Evolutionary conservation across 2,888 invertebrate species (phyloP), one percentile per base, ranked within the genome.

Genomic region (Dascillus cervinus): DNA sequence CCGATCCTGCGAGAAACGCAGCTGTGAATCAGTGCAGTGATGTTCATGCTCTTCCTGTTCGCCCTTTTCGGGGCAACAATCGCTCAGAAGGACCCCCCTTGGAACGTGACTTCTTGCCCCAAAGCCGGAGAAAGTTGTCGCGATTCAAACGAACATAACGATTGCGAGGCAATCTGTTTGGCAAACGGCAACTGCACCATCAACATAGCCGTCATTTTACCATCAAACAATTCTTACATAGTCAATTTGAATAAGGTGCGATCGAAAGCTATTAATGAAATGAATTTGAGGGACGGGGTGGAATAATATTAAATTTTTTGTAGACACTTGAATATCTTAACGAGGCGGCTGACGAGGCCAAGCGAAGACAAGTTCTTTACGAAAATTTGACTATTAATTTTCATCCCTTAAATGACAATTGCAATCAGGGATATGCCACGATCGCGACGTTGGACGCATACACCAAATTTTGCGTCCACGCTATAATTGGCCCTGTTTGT

Each of bases 401-500:
- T 69, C 58, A 71, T 41, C 63, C 71, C 4, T 75, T 77, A 46
- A 79, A 86, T 56, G 86, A 85, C 53, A 72, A 74, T 37, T 86
- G 86, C 43, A 79, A 80, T 46, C 78, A 82, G 2, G 81, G 79
- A 1, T 75, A 77, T 56, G 83, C 82, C 0, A 75, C 82, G 28
- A 77, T 81, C 27, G 72, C 74, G 0, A 79, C 83, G 1, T 78
- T 87, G 49, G 79, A 83, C 48, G 79, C 79, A 2, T 79, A 79
- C 55, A 73, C 70, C 8, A 66, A 75, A 36, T 73, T 79, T 49
- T 84, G 84, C 58, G 77, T 81, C 0, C 80, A 87, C 52, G 77
- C 85, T 1, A 78, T 87, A 51, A 77, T 89, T 47, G 88, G 88
- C 5, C 85, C 87, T 0, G 73, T 81, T 1, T 89, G 88, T 49